Evolutionary conservation across 2,797 vertebrate genomes (phyloP), one percentile per base, ranked within the genome.

Genomic region (Champsocephalus gunnari): DNA sequence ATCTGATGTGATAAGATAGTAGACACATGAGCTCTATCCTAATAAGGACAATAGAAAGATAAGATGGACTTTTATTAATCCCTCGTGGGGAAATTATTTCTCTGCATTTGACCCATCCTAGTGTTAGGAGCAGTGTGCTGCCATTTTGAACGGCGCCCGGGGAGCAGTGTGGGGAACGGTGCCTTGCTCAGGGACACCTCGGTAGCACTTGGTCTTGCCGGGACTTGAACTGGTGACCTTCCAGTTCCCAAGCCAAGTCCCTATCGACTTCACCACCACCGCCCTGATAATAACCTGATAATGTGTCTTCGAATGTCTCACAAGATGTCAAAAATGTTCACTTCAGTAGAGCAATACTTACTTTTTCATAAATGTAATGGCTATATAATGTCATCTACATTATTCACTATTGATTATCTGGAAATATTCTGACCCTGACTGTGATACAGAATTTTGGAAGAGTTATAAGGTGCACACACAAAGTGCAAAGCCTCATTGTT

Each of bases 401-500:
- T 38, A 58, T 59, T 50, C 19, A 34, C 19, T 17, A 5, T 19
- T 47, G 41, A 45, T 66, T 54, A 34, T 68, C 70, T 60, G 38
- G 16, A 65, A 67, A 34, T 41, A 61, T 77, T 66, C 79, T 50
- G 43, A 71, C 28, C 19, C 47, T 44, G 66, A 28, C 45, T 64
- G 3, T 21, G 6, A 63, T 55, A 21, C 48, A 44, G 45, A 54
- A 73, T 73, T 71, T 64, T 69, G 59, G 53, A 77, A 55, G 49
- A 54, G 59, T 14, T 82, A 55, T 75, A 53, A 44, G 69, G 60
- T 81, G 73, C 77, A 48, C 7, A 80, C 44, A 71, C 47, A 64
- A 81, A 81, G 61, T 75, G 58, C 77, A 86, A 72, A 85, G 58
- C 55, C 55, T 75, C 78, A 84, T 82, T 85, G 69, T 83, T 85